A percentile compares a stretch with the other conserved stretches of the same genome.
Evolutionary conservation across 2,888 invertebrate genomes (phyloP).

Genomic region (Ptychoptera albimana): DNA sequence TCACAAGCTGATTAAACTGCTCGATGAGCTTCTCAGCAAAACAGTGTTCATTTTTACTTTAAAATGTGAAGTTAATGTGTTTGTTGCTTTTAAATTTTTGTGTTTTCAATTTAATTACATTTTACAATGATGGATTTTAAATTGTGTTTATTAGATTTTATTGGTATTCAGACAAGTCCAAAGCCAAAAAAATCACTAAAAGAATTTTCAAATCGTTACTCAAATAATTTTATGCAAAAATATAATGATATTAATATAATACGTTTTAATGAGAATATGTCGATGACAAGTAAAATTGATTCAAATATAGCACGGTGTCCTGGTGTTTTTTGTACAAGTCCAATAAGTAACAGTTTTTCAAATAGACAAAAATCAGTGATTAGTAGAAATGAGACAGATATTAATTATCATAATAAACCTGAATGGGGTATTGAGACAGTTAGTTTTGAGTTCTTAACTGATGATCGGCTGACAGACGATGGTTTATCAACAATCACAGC

Average conservation of each 20-base stretch:
- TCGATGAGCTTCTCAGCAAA: too few species aligned
- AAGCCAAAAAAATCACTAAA: conserved; percentile 27
- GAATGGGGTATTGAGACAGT: conserved; percentile 19
- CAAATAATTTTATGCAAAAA: conserved; percentile 24
- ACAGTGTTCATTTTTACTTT: too few species aligned
- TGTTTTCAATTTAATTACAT: background rate
- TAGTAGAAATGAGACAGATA: conserved; percentile 13
- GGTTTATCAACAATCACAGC: conserved; percentile 2
- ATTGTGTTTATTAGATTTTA: conserved; percentile 25
- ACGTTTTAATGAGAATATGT: conserved; percentile 30
- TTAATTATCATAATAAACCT: conserved; percentile 6
- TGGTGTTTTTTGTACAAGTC: conserved; percentile 15
- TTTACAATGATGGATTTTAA: conserved; percentile 26
- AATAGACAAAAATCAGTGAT: conserved; percentile 12
- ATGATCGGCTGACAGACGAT: conserved; percentile 12
- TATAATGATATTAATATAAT: conserved; percentile 26
- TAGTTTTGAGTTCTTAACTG: conserved; percentile 24
- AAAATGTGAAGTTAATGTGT: too few species aligned
- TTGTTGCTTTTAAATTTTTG: too few species aligned
- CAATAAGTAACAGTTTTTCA: conserved; percentile 17
- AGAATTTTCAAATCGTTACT: conserved; percentile 23
- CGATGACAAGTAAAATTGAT: conserved; percentile 28
- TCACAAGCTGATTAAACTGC: too few species aligned
- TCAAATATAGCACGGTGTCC: conserved; percentile 19
- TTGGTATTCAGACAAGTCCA: conserved; percentile 18